Percentiles rank a stretch among this genome's conserved stretches.
Conservation (phyloP, 2,888 invertebrate species). For the Sericinus montela region DNA sequence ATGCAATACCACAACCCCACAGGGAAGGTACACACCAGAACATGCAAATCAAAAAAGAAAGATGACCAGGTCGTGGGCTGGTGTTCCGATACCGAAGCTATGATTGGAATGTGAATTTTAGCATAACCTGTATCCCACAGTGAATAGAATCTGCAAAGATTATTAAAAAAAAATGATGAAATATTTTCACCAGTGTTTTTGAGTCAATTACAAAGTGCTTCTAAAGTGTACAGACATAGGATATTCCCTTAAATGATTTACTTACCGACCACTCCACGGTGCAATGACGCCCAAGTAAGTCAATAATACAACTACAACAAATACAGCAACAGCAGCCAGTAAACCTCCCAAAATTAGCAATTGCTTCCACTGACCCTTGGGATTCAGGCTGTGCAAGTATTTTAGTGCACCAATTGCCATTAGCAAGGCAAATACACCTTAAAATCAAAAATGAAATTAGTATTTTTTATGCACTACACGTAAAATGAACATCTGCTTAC, state of each 20-base stretch:
- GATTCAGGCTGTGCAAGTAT: conserved; percentile 91
- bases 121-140: conserved; percentile 99
- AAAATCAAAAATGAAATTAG: no score
- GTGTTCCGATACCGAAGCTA: conserved; percentile 99
- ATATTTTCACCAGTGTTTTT: background rate
- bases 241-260: no score
- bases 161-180: background rate
- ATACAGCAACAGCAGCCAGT: conserved; percentile 87
- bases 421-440: conserved; percentile 96
- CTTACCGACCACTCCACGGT: conserved; percentile 93
- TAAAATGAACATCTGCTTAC: no score
- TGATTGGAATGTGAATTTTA: conserved; percentile 99
- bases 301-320: conserved; percentile 90
- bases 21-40: conserved; percentile 97
- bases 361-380: conserved; percentile 93
- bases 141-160: conserved; percentile 91
- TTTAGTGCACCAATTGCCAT: conserved; percentile 93
- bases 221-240: no score
- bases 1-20: conserved; percentile 99
- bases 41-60: conserved; percentile 99
- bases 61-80: conserved; percentile 99
- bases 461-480: no score
- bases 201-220: background rate
- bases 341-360: conserved; percentile 89
- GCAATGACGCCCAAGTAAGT: conserved; percentile 97